Percentiles rank a stretch among this genome's conserved stretches.
Conservation (phyloP, 2,797 vertebrate species). For the Lutjanus campechanus region DNA sequence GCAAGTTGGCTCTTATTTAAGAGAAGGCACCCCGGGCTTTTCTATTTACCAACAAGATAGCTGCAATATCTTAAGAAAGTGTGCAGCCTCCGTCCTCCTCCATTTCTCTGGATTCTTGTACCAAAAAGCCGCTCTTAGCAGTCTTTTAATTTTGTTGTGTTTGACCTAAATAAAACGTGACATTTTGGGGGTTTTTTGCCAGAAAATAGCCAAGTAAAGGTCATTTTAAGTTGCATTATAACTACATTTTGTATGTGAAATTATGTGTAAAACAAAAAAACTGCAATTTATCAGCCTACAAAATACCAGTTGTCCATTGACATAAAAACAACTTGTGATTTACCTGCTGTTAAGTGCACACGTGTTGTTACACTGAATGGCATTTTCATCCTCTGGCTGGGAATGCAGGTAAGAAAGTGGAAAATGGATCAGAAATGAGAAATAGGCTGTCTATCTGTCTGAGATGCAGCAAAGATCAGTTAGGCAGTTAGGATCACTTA, state of each 20-base stretch:
- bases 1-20: slow-evolving; percentile 75
- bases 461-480: slow-evolving; percentile 14
- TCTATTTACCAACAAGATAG: slow-evolving; percentile 75
- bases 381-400: slow-evolving; percentile 7
- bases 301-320: not conserved
- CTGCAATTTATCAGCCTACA: not conserved
- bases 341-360: slow-evolving; percentile 1
- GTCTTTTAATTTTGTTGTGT: slow-evolving; percentile 33
- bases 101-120: slow-evolving; percentile 26
- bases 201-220: slow-evolving; percentile 23
- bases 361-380: not conserved
- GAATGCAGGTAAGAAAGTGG: not conserved
- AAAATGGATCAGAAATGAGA: slow-evolving; percentile 10
- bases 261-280: not conserved
- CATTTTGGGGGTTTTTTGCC: slow-evolving; percentile 22
- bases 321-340: not conserved
- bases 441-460: not conserved
- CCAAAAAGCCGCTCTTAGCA: slow-evolving; percentile 25
- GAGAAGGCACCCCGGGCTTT: slow-evolving; percentile 51
- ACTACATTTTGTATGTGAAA: not conserved
- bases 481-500: too few relatives aligned
- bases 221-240: slow-evolving; percentile 17
- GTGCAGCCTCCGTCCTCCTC: slow-evolving; percentile 18
- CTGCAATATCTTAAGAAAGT: slow-evolving; percentile 44
- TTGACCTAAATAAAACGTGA: slow-evolving; percentile 23